Base-by-base conservation (phyloP, 2,888 invertebrate genomes). In the Catocala nupta region DNA sequence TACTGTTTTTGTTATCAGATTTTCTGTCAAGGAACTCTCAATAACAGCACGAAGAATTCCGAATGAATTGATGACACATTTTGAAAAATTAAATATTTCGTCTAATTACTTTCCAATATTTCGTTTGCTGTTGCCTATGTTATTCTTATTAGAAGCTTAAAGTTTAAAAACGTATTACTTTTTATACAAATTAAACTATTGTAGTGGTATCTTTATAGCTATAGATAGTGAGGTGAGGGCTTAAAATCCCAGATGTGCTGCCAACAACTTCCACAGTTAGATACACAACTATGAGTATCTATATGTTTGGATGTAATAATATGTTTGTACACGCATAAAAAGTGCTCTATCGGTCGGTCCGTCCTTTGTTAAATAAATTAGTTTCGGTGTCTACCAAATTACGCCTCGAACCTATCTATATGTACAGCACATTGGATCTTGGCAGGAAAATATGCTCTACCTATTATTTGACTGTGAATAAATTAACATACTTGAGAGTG, bases 321-420 rank as follows among this genome's bases (percentile, higher is more conserved):
- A 86, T 92, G 86, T 92, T 92, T 92, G 91, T 92, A 90, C 87
- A 90, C 84, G 81, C 80, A 92, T 90, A 94, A 93, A 93, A 93
- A 93, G 84, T 88, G 88, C 80, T 90, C 89, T 93, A 92, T 92
- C 92, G 87, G 90, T 89, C 91, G 91, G 91, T 81, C 90, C 85
- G 87, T 90, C 92, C 93, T 94, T 94, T 94, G 94, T 94, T 92
- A 94, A 93, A 93, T 94, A 94, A 94, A 94, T 94, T 94, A 93
- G 94, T 90, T 94, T 93, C 94, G 94, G 94, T 94, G 92, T 94
- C 94, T 94, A 95, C 94, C 94, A 95, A 93, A 94, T 95, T 95
- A 95, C 94, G 94, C 94, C 87, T 90, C 87, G 62, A 84, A 91
- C 90, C 90, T 93, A 92, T 92, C 90, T 92, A 90, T 90, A 92